Evolutionary conservation across 1,140 invertebrate genomes (phyloP).

Genomic region (Listronotus oregonensis): DNA sequence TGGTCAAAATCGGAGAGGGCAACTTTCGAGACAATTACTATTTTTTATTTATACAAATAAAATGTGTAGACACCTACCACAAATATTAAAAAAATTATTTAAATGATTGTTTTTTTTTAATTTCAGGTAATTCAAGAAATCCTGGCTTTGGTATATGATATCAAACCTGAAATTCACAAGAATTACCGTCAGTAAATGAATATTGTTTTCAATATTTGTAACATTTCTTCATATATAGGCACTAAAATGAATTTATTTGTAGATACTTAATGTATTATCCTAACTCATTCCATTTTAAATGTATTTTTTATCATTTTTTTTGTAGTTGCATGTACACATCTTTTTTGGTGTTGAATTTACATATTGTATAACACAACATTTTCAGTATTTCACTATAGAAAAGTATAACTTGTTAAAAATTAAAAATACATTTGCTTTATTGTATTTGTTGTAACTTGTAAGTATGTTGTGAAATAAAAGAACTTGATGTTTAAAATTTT

Average conservation of each 20-base stretch:
- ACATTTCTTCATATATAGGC: conserved; percentile 18
- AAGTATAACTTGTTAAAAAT: conserved; percentile 11
- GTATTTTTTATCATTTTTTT: conserved; percentile 28
- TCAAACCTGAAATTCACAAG: conserved; percentile 86
- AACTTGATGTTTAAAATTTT: conserved; percentile 21
- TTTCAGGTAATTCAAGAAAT: conserved; percentile 81
- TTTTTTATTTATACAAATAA: too few species aligned
- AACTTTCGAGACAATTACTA: too few species aligned
- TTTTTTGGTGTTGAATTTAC: conserved; percentile 31
- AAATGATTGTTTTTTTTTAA: too few species aligned
- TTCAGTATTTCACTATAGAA: conserved; percentile 19
- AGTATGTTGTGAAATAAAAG: conserved; percentile 30
- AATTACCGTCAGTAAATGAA: conserved; percentile 67
- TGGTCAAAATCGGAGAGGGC: too few species aligned
- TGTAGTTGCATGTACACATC: conserved; percentile 24
- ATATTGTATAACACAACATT: conserved; percentile 6
- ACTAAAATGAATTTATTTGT: conserved; percentile 32
- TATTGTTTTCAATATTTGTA: conserved; percentile 7
- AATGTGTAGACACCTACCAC: too few species aligned
- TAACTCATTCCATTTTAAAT: conserved; percentile 37
- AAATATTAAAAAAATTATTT: too few species aligned
- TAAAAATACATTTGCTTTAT: conserved; percentile 5
- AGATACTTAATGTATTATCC: conserved; percentile 40
- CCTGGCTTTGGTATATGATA: conserved; percentile 83
- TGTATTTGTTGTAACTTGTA: conserved; percentile 20